Evolutionary conservation across 2,113 vertebrate species (phyloP).

Genomic region (Prionailurus bengalensis): DNA sequence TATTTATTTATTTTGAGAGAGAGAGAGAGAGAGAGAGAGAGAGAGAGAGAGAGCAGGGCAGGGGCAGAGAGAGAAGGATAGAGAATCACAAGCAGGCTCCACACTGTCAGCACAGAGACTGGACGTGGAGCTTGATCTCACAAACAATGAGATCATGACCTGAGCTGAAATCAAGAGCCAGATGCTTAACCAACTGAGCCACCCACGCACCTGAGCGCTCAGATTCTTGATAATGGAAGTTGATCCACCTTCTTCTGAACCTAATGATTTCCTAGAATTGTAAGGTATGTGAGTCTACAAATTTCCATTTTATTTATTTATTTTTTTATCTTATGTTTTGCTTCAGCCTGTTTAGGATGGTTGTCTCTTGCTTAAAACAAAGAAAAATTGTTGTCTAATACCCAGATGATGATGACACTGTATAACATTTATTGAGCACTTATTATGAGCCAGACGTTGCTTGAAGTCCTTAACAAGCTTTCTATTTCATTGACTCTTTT

Average conservation of each 20-base stretch:
- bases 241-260: background rate
- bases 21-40: no score
- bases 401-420: background rate
- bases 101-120: no score
- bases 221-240: background rate
- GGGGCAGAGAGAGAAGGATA: no score
- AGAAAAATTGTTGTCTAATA: background rate
- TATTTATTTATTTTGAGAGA: no score
- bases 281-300: background rate
- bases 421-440: background rate
- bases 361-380: conserved; percentile 24
- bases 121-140: no score
- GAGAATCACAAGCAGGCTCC: no score
- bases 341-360: background rate
- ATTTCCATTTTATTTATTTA: conserved; percentile 29
- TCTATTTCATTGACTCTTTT: conserved; percentile 3
- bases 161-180: no score
- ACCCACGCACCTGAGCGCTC: background rate
- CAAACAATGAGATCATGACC: no score
- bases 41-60: no score
- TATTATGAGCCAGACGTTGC: background rate
- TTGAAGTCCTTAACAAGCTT: background rate
- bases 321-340: background rate
- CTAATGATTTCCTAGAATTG: background rate
- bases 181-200: no score